A percentile compares a stretch with the other conserved stretches of the same genome.
These are phyloP conservation scores for Meandrusa payeni DNA, from an alignment of 2,888 invertebrate species.

Conservation along the genomic window DNA sequence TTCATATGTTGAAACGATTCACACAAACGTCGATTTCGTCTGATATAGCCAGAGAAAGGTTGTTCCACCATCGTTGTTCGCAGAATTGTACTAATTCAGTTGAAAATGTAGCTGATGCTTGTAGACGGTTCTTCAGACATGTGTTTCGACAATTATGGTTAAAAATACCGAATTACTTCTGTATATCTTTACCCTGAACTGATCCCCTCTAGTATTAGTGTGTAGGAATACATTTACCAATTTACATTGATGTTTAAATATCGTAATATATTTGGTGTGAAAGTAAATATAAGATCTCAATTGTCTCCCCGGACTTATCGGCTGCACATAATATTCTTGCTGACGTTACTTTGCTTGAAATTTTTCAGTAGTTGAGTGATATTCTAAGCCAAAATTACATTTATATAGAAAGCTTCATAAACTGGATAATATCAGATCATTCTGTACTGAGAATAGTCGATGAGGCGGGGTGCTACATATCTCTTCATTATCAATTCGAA, in stretches of 20 bases:
- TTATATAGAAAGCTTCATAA: too few relatives aligned
- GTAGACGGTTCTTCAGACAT: background rate
- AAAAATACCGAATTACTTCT: constrained; percentile 54
- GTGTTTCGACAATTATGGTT: constrained; percentile 33
- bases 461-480: constrained; percentile 46
- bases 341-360: background rate
- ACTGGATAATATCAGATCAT: too few relatives aligned
- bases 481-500: constrained; percentile 39
- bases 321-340: constrained; percentile 1
- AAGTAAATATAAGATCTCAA: background rate
- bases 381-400: too few relatives aligned
- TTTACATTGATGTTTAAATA: constrained; percentile 23
- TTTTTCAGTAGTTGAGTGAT: too few relatives aligned
- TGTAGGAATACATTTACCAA: constrained; percentile 21
- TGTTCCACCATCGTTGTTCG: too few relatives aligned
- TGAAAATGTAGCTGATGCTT: background rate
- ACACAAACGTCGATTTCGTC: background rate
- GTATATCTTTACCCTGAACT: constrained; percentile 38
- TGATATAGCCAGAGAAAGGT: too few relatives aligned
- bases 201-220: constrained; percentile 23
- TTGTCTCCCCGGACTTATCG: constrained; percentile 4
- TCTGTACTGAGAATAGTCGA: constrained; percentile 32
- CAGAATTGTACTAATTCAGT: too few relatives aligned
- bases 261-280: constrained; percentile 12
- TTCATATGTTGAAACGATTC: constrained; percentile 20